Conservation (phyloP, 2,888 invertebrate species). For the Drosophila cyrtoloma region DNA sequence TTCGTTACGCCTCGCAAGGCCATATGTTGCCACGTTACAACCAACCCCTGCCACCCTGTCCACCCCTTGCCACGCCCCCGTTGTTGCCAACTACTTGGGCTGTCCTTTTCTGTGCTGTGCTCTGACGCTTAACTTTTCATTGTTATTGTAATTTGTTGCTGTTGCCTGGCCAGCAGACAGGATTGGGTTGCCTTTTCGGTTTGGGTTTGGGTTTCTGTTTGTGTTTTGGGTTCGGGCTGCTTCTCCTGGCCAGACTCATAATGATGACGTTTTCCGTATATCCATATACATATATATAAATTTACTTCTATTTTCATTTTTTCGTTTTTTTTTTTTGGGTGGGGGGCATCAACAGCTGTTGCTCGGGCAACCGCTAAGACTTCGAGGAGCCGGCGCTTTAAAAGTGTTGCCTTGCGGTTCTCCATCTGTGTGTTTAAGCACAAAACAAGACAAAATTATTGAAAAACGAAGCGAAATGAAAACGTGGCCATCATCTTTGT, state of each 20-base stretch:
- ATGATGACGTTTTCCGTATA: constrained; percentile 61
- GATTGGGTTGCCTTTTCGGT: constrained; percentile 9
- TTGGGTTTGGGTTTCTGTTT: constrained; percentile 14
- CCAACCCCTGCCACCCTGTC: not conserved
- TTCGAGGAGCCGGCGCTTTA: constrained; percentile 48
- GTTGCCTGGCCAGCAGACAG: constrained; percentile 30
- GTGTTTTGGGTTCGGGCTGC: constrained; percentile 2
- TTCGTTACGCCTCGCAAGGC: constrained; percentile 38
- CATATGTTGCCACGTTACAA: constrained; percentile 66
- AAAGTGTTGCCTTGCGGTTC: constrained; percentile 71
- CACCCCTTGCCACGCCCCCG: constrained; percentile 7
- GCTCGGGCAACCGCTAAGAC: constrained; percentile 57
- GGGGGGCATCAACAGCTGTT: constrained; percentile 68
- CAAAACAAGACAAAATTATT: constrained; percentile 4
- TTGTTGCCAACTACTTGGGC: constrained; percentile 58
- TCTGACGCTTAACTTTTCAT: constrained; percentile 74
- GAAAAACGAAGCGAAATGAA: constrained; percentile 5
- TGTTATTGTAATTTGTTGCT: constrained; percentile 74
- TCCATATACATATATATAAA: constrained; percentile 7
- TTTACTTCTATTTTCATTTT: constrained; percentile 16
- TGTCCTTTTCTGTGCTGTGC: constrained; percentile 67
- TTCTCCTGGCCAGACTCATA: constrained; percentile 49
- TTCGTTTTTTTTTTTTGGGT: constrained; percentile 24
- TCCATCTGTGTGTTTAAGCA: not conserved
- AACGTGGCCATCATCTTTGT: constrained; percentile 1